A percentile compares a stretch with the other conserved stretches of the same genome.
phyloP scores from a whole-genome alignment of 2,113 vertebrate species.

The Leuciscus idus region DNA sequence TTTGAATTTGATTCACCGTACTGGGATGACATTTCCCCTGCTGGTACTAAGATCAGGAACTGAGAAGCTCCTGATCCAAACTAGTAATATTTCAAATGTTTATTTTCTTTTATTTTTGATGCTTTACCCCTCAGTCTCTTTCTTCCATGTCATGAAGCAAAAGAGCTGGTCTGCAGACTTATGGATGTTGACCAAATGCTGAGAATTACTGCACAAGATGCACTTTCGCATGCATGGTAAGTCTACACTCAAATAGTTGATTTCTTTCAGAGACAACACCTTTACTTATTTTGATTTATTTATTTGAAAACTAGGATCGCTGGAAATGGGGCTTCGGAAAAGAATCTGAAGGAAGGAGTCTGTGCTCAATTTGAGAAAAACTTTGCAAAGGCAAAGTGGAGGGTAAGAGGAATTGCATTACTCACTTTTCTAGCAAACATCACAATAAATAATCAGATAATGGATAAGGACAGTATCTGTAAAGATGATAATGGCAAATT shows the following conservation, averaged over 20 bases:
- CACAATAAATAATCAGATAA: slow-evolving; percentile 3
- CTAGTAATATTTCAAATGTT: neutral
- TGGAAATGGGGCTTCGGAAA: slow-evolving; percentile 83
- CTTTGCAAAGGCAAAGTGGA: slow-evolving; percentile 87
- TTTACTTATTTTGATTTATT: neutral
- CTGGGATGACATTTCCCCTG: slow-evolving; percentile 84
- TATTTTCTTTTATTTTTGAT: neutral
- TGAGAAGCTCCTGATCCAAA: neutral
- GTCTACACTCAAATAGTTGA: neutral
- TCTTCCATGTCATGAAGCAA: slow-evolving; percentile 70
- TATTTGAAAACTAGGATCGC: slow-evolving; percentile 75
- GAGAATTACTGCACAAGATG: slow-evolving; percentile 82
- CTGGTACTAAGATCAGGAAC: slow-evolving; percentile 70
- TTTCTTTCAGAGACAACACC: neutral
- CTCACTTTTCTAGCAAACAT: slow-evolving; percentile 23
- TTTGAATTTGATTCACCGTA: slow-evolving; percentile 86
- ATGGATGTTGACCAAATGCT: slow-evolving; percentile 86
- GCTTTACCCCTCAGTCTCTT: neutral
- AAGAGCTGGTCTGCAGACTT: slow-evolving; percentile 82
- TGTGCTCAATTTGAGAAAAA: slow-evolving; percentile 89
- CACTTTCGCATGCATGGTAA: slow-evolving; percentile 82
- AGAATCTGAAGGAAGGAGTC: slow-evolving; percentile 84
- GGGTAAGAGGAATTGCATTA: slow-evolving; percentile 72
- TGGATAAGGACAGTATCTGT: slow-evolving; percentile 48
- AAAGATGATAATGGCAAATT: slow-evolving; percentile 56